Base-by-base conservation (phyloP, 2,888 invertebrate species). In the Myopa testacea region DNA sequence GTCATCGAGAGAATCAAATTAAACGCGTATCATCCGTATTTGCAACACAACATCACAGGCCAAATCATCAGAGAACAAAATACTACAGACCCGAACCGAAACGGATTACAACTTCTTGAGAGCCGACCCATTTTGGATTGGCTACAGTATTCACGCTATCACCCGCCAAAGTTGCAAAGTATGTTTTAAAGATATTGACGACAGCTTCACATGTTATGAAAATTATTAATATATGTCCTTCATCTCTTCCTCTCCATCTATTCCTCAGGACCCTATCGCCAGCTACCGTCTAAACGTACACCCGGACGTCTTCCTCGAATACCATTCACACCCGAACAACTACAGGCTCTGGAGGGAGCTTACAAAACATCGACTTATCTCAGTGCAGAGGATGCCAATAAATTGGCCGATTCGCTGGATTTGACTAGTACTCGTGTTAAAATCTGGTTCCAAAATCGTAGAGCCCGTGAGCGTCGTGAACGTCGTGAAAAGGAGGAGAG, bases 401-500 rank as follows among this genome's bases (percentile, higher is more conserved):
- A 91, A 73, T 86, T 94, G 71, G 93, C 94, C 0, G 88, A 90
- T 7, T 85, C 89, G 68, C 87, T 94, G 63, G 90, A 93, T 67
- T 87, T 94, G 80, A 93, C 93, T 1, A 93, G 93, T 84, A 92
- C 92, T 19, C 90, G 94, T 83, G 94, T 94, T 84, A 90, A 88
- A 81, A 95, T 95, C 82, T 95, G 95, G 95, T 95, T 95, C 86
- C 95, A 95, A 92, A 95, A 95, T 87, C 92, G 95, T 68, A 91
- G 95, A 71, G 95, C 95, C 0, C 91, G 95, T 52, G 94, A 94
- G 84, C 90, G 94, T 81, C 91, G 94, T 82, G 95, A 95, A 87
- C 92, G 91, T 83, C 88, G 89, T 0, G 89, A 88, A 81, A 83
- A 82, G 71, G 85, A 88, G 40, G 86, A 88, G 70, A 84, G 82